Evolutionary conservation across 1,140 invertebrate species (phyloP).

Genomic region (Batillaria attramentaria): DNA sequence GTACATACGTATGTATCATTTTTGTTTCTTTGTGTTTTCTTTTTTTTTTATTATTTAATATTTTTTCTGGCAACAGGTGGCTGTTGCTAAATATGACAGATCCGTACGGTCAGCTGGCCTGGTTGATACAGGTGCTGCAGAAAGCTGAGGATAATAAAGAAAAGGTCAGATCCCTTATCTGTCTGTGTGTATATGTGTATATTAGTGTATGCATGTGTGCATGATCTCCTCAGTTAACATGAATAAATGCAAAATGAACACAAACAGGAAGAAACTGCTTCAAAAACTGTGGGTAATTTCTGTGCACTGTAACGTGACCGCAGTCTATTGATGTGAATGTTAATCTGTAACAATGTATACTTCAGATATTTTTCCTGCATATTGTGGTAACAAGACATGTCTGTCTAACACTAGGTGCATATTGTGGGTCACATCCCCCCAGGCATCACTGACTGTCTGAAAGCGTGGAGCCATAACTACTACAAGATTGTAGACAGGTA

Average conservation of each 20-base stretch:
- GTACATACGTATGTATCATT: too few species aligned
- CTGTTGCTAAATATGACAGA: slow-evolving; percentile 96
- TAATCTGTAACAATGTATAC: neutral
- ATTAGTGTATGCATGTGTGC: too few species aligned
- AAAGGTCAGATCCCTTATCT: slow-evolving; percentile 78
- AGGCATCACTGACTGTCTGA: slow-evolving; percentile 79
- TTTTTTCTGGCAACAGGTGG: slow-evolving; percentile 85
- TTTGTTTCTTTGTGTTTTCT: neutral
- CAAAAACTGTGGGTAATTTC: neutral
- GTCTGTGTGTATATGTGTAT: neutral
- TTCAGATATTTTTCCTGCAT: too few species aligned
- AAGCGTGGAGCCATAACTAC: slow-evolving; percentile 75
- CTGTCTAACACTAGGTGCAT: too few species aligned
- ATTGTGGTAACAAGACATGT: too few species aligned
- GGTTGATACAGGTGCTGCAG: slow-evolving; percentile 95
- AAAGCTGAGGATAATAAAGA: slow-evolving; percentile 92
- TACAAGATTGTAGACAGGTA: slow-evolving; percentile 74
- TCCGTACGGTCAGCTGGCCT: slow-evolving; percentile 93
- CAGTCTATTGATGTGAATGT: neutral
- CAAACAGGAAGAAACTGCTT: too few species aligned
- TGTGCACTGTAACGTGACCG: neutral
- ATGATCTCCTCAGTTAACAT: too few species aligned
- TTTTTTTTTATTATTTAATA: too few species aligned
- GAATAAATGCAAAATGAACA: too few species aligned
- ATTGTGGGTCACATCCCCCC: slow-evolving; percentile 98